Conservation (phyloP, 2,888 invertebrate genomes). For the Napeogenes inachia region DNA sequence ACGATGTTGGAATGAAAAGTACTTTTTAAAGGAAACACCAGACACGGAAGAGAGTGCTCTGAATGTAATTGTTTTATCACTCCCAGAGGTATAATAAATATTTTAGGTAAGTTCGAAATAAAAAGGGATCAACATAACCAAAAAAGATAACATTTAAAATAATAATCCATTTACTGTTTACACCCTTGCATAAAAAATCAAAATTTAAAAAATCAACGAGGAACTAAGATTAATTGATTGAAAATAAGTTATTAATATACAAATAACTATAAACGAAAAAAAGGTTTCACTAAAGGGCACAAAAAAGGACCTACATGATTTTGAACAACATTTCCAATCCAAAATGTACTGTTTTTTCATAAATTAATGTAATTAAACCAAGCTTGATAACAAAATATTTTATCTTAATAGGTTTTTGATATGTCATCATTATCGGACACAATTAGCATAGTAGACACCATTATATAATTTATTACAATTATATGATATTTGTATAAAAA, state of each 20-base stretch:
- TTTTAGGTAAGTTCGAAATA: too few relatives aligned
- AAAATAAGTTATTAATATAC: too few relatives aligned
- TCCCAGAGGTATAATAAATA: background rate
- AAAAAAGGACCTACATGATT: constrained; percentile 2
- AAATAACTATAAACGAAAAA: too few relatives aligned
- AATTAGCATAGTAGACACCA: too few relatives aligned
- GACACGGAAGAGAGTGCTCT: constrained; percentile 27
- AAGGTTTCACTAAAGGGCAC: background rate
- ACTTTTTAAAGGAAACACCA: constrained; percentile 29
- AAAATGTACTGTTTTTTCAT: background rate
- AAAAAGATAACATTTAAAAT: too few relatives aligned
- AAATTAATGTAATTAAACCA: background rate
- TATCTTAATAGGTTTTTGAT: background rate
- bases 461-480: too few relatives aligned
- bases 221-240: too few relatives aligned
- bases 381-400: background rate
- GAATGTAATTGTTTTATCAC: constrained; percentile 20
- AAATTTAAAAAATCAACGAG: too few relatives aligned
- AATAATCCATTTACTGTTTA: too few relatives aligned
- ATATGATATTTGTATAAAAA: background rate
- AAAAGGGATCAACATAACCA: too few relatives aligned
- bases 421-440: too few relatives aligned
- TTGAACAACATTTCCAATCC: constrained; percentile 5
- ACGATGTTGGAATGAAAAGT: constrained; percentile 30
- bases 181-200: too few relatives aligned